These are phyloP conservation scores for Diuraphis noxia DNA, from an alignment of 1,140 invertebrate genomes.

Conservation along the genomic window DNA sequence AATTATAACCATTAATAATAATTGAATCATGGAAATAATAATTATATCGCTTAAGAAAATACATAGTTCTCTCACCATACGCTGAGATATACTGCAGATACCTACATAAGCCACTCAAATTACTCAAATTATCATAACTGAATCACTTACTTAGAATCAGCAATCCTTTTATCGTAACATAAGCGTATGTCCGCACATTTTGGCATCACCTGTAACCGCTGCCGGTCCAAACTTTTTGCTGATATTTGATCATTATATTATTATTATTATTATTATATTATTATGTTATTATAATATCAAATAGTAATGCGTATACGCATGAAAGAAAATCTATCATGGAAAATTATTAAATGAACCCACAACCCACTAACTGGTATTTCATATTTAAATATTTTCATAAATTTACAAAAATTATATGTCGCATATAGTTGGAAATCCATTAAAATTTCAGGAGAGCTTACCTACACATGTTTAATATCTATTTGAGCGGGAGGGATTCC, in stretches of 20 bases:
- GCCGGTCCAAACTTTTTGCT: neutral
- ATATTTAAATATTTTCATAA: too few relatives aligned
- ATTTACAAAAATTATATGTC: too few relatives aligned
- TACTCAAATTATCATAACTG: neutral
- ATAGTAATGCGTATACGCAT: too few relatives aligned
- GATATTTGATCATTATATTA: neutral
- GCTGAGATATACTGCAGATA: too few relatives aligned
- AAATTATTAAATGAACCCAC: neutral
- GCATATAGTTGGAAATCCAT: too few relatives aligned
- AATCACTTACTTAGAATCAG: neutral
- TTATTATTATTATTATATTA: too few relatives aligned
- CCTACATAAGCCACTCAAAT: neutral
- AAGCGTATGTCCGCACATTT: neutral
- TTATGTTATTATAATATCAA: too few relatives aligned
- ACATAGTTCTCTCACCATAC: neutral
- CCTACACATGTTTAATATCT: too few relatives aligned
- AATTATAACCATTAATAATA: neutral
- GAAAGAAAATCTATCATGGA: neutral
- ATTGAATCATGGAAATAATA: neutral
- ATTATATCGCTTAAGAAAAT: neutral
- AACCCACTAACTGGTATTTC: too few relatives aligned
- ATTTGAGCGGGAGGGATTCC: too few relatives aligned
- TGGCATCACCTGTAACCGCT: neutral
- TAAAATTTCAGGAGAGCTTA: too few relatives aligned
- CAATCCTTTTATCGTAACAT: neutral